Base-by-base conservation (phyloP, 1,140 invertebrate genomes). In the Zaprionus tsacasi region DNA sequence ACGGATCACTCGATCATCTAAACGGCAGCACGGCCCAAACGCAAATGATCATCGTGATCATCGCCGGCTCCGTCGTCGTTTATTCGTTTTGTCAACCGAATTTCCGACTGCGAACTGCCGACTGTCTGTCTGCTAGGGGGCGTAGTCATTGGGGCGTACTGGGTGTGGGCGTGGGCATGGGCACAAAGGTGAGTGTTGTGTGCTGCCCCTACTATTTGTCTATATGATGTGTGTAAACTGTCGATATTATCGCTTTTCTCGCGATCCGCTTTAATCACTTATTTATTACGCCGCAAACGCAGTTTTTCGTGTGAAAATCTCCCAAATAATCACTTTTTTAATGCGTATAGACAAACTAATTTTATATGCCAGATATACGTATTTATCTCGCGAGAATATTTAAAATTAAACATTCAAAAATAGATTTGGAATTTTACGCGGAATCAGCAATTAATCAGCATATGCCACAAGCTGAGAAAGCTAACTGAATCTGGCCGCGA, bases 211-310 rank as follows among this genome's bases (percentile, higher is more conserved):
- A 50, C 48, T 17, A 50, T 45, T 55, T 55, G 15, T 6, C 27
- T 27, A 2, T 4, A 27, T 4, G 25, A 1, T 27, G 25, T 27
- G 25, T 27, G 25, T 48, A 63, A 63, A 56, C 10, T 56, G 21
- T 40, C 36, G 21, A 21, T 40, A 40, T 54, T 50, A 55, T 40
- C 8, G 36, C 17, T 13, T 69, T 72, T 59, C 59, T 12, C 64
- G 77, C 77, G 77, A 65, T 64, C 13, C 35, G 30, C 36, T 76
- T 77, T 78, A 61, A 77, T 77, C 58, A 73, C 74, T 77, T 79
- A 79, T 72, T 79, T 79, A 77, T 79, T 64, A 59, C 63, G 33
- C 57, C 59, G 61, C 74, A 38, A 70, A 48, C 38, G 71, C 17
- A 58, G 69, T 65, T 70, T 17, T 61, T 78, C 76, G 40, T 56